Conservation (phyloP, 2,797 vertebrate genomes). For the Crax fasciolata region DNA sequence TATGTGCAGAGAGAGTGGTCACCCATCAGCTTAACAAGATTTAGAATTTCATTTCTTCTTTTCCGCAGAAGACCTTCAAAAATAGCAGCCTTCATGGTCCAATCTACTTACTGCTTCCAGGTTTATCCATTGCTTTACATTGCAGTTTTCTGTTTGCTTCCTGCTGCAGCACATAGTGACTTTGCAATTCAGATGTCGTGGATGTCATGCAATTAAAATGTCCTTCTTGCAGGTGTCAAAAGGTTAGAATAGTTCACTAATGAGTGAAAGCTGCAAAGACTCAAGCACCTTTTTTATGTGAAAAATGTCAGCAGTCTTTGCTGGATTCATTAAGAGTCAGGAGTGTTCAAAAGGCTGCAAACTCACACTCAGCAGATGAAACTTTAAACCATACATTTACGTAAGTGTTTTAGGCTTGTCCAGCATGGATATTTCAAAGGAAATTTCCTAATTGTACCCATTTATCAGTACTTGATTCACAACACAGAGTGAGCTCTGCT, state of each 20-base stretch:
- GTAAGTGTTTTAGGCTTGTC: background rate
- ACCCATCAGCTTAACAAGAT: background rate
- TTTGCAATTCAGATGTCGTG: background rate
- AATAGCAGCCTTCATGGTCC: background rate
- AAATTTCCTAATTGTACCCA: background rate
- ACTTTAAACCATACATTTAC: background rate
- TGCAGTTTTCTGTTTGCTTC: background rate
- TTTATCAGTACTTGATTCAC: background rate
- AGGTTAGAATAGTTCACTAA: background rate
- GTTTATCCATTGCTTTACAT: background rate
- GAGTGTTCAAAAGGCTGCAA: background rate
- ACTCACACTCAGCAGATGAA: background rate
- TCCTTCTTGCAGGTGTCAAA: background rate
- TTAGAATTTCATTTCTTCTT: background rate
- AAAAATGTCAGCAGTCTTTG: background rate
- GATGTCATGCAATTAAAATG: background rate
- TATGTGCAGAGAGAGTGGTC: background rate
- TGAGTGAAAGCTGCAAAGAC: background rate
- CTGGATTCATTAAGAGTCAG: background rate
- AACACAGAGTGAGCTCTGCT: background rate
- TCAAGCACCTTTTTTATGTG: background rate
- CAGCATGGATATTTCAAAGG: background rate
- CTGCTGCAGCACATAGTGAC: rapidly evolving
- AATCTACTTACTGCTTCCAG: background rate
- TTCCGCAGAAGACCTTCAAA: background rate